These are phyloP conservation scores for Leucozona laternaria DNA, from an alignment of 2,888 invertebrate genomes.

Conservation along the genomic window DNA sequence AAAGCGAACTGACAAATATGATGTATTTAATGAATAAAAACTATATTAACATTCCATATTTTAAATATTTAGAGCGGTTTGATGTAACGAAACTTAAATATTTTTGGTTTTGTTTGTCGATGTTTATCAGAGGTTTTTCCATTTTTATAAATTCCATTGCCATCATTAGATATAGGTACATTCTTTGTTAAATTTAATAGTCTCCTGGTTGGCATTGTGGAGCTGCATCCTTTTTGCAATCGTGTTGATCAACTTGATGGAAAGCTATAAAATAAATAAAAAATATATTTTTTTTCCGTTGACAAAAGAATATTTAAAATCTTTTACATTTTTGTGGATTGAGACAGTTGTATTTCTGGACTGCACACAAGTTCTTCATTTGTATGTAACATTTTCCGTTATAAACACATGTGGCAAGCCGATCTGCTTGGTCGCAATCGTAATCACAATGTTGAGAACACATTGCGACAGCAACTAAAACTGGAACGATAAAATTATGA, in stretches of 20 bases:
- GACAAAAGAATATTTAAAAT: background rate
- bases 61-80: too few species aligned
- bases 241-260: slow-evolving; percentile 35
- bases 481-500: background rate
- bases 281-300: background rate
- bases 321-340: slow-evolving; percentile 11
- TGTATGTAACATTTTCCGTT: slow-evolving; percentile 11
- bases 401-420: slow-evolving; percentile 8
- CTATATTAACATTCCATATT: too few species aligned
- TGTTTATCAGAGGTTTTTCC: too few species aligned
- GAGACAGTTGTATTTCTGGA: slow-evolving; percentile 28
- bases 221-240: slow-evolving; percentile 31
- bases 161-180: too few species aligned
- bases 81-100: too few species aligned
- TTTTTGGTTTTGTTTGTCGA: too few species aligned
- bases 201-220: slow-evolving; percentile 43
- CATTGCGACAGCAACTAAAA: background rate
- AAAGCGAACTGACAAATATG: too few species aligned
- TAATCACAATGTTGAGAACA: slow-evolving; percentile 2
- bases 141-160: too few species aligned
- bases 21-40: too few species aligned
- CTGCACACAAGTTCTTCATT: background rate
- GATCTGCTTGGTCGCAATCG: slow-evolving; percentile 5
- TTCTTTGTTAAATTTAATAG: background rate
- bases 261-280: slow-evolving; percentile 26